Conservation (phyloP, 1,140 invertebrate genomes). For the Drosophila pandora region DNA sequence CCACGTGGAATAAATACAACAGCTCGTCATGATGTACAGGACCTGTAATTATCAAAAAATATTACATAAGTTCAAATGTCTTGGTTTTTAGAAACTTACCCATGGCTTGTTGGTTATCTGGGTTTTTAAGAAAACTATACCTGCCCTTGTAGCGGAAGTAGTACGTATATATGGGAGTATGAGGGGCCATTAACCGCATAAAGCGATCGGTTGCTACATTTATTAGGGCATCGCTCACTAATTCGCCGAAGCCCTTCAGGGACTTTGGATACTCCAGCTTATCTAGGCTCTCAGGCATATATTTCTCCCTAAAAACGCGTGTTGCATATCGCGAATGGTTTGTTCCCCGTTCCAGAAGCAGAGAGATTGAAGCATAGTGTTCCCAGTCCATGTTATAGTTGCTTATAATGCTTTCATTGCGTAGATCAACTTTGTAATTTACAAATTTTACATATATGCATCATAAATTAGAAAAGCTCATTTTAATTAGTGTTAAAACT, state of each 20-base stretch:
- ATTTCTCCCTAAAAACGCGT: conserved; percentile 52
- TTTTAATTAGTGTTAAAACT: conserved; percentile 66
- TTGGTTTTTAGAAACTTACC: conserved; percentile 57
- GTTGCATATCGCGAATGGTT: conserved; percentile 82
- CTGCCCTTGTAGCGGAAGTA: conserved; percentile 85
- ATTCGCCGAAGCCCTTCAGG: conserved; percentile 59
- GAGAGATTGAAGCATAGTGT: conserved; percentile 84
- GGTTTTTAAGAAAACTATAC: conserved; percentile 85
- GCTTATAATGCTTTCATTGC: conserved; percentile 48
- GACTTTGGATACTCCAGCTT: conserved; percentile 45
- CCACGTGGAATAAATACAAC: conserved; percentile 86
- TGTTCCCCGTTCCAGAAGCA: conserved; percentile 85
- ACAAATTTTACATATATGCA: too few relatives aligned
- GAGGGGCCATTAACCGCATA: conserved; percentile 83
- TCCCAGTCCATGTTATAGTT: conserved; percentile 85
- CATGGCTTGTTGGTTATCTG: conserved; percentile 77
- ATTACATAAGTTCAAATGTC: not conserved
- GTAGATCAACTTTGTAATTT: conserved; percentile 43
- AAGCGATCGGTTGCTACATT: conserved; percentile 85
- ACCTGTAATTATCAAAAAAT: conserved; percentile 75
- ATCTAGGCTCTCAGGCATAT: conserved; percentile 36
- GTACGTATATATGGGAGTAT: conserved; percentile 85
- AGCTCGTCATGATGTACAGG: conserved; percentile 87
- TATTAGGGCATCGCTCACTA: conserved; percentile 85
- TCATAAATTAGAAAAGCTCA: not conserved